Evolutionary conservation across 2,888 invertebrate genomes (phyloP).

Genomic region (Exocentrus adspersus): DNA sequence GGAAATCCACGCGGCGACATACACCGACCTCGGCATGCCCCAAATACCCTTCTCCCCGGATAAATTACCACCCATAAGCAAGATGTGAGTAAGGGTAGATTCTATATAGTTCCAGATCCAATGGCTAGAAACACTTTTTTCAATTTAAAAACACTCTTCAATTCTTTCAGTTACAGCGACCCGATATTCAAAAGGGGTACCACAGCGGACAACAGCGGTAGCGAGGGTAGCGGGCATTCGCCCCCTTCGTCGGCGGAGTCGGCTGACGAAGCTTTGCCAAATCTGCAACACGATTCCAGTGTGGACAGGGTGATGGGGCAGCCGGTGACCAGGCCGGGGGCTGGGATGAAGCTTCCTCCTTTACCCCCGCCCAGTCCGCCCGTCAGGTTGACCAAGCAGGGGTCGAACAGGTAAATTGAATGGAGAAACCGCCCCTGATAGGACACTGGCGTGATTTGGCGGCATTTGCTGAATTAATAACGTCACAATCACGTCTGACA

Average conservation of each 20-base stretch:
- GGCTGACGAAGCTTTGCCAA: conserved; percentile 54
- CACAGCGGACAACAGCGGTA: conserved; percentile 51
- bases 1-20: conserved; percentile 86
- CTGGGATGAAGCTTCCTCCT: conserved; percentile 59
- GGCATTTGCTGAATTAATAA: no score
- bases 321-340: conserved; percentile 57
- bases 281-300: conserved; percentile 52
- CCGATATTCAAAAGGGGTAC: conserved; percentile 57
- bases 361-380: conserved; percentile 61
- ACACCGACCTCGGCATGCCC: conserved; percentile 71
- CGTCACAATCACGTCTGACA: no score
- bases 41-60: conserved; percentile 65
- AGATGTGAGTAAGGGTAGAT: conserved; percentile 64
- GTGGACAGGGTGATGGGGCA: conserved; percentile 62
- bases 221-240: conserved; percentile 53
- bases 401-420: conserved; percentile 18
- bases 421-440: no score
- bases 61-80: conserved; percentile 73
- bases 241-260: conserved; percentile 62
- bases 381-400: conserved; percentile 36
- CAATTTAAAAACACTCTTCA: no score
- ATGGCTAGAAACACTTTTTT: no score
- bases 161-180: conserved; percentile 56
- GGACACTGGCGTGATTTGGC: no score
- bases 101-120: not conserved